These are phyloP conservation scores for Heterotilapia buettikoferi DNA, from an alignment of 2,113 vertebrate species.

Conservation along the genomic window DNA sequence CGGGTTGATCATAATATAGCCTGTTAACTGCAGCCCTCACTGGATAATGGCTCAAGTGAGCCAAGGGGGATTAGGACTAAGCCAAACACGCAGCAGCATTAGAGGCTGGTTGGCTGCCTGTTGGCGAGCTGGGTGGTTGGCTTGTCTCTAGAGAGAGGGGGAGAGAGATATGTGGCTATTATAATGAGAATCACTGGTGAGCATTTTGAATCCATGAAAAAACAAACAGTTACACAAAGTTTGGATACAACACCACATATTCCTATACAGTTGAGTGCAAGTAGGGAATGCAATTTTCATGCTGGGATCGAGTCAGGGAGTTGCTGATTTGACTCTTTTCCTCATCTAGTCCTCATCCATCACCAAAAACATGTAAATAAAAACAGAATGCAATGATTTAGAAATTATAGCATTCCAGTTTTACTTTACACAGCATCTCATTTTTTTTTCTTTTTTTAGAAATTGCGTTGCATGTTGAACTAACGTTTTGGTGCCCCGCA, in stretches of 20 bases:
- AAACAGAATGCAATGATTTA: not conserved
- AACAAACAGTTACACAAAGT: not conserved
- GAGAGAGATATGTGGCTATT: not conserved
- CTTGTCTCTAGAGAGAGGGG: conserved; percentile 9
- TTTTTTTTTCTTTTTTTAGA: not conserved
- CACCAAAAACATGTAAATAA: not conserved
- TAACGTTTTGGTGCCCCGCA: not conserved
- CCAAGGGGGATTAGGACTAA: conserved; percentile 63
- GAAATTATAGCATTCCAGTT: not conserved
- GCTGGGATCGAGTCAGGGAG: not conserved
- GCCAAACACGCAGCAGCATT: conserved; percentile 52
- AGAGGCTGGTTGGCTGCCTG: conserved; percentile 39
- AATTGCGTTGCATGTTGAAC: not conserved
- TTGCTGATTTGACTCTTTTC: not conserved
- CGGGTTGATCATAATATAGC: conserved; percentile 59
- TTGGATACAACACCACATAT: not conserved
- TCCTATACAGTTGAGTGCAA: not conserved
- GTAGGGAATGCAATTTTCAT: not conserved
- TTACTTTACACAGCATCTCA: not conserved
- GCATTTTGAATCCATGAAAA: not conserved
- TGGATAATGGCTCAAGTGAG: conserved; percentile 64
- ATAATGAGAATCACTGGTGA: not conserved
- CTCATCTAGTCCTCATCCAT: not conserved
- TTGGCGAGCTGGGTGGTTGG: conserved; percentile 31
- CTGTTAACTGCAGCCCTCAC: conserved; percentile 61